Percentiles rank a stretch among this genome's conserved stretches.
Evolutionary conservation across 2,113 vertebrate species (phyloP).

Genomic region (Rattus rattus): DNA sequence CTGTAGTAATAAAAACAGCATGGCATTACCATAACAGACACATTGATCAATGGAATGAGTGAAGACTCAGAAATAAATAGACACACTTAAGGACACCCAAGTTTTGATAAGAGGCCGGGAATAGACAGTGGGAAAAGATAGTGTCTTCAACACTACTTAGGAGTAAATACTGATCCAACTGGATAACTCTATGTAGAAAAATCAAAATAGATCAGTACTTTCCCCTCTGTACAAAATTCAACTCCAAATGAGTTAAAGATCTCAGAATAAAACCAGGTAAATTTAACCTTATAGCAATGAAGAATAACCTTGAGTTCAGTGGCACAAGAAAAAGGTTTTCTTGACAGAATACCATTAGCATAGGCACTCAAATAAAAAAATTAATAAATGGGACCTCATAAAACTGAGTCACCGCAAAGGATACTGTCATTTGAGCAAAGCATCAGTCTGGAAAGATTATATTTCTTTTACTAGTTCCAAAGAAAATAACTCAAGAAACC

Average conservation of each 20-base stretch:
- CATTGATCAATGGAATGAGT: too few species aligned
- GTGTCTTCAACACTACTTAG: neutral
- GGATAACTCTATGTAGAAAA: neutral
- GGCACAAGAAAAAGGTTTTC: neutral
- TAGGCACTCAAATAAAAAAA: neutral
- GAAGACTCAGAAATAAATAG: too few species aligned
- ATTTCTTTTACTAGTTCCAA: neutral
- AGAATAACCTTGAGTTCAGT: neutral
- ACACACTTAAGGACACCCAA: too few species aligned
- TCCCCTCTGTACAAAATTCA: neutral
- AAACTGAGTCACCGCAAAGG: neutral
- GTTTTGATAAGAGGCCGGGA: neutral
- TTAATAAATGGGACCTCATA: neutral
- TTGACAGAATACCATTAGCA: neutral
- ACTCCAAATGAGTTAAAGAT: neutral
- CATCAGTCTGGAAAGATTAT: neutral
- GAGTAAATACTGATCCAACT: neutral
- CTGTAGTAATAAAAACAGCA: too few species aligned
- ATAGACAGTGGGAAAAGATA: neutral
- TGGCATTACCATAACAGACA: too few species aligned
- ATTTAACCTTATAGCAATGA: neutral
- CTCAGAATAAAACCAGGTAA: neutral
- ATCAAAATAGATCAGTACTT: neutral
- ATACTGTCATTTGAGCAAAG: neutral
- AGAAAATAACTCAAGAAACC: neutral